A percentile compares a stretch with the other conserved stretches of the same genome.
Conservation (phyloP, 2,797 vertebrate genomes). For the Babyrousa celebensis region DNA sequence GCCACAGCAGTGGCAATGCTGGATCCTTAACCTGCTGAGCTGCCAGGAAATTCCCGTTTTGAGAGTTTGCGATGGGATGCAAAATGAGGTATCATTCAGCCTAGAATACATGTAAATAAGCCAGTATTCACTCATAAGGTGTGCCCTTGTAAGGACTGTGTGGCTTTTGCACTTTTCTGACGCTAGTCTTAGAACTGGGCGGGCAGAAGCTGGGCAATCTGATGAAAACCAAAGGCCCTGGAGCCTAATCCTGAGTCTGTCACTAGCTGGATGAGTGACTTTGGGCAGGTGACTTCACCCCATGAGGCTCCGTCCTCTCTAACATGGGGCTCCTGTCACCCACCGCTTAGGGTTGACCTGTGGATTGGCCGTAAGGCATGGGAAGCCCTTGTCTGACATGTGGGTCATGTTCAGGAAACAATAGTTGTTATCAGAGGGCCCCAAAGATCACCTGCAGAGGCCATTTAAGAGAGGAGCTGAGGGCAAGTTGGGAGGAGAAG, state of each 20-base stretch:
- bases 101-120: background rate
- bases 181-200: background rate
- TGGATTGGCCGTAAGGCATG: background rate
- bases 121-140: background rate
- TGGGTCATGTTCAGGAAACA: background rate
- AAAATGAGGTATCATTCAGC: background rate
- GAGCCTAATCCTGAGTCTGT: background rate
- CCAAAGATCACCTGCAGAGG: background rate
- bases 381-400: background rate
- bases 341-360: background rate
- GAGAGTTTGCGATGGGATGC: background rate
- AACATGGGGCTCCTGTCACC: background rate
- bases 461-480: background rate
- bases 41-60: background rate
- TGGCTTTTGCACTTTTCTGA: background rate
- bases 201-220: background rate
- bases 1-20: no score
- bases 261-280: background rate
- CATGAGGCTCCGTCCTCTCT: background rate
- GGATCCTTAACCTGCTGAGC: no score
- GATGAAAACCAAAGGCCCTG: background rate
- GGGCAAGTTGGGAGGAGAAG: background rate
- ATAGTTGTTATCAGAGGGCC: background rate
- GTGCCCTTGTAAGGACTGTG: background rate
- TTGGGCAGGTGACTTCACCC: background rate